Base-by-base conservation (phyloP, 2,797 vertebrate species). In the Morus bassanus region DNA sequence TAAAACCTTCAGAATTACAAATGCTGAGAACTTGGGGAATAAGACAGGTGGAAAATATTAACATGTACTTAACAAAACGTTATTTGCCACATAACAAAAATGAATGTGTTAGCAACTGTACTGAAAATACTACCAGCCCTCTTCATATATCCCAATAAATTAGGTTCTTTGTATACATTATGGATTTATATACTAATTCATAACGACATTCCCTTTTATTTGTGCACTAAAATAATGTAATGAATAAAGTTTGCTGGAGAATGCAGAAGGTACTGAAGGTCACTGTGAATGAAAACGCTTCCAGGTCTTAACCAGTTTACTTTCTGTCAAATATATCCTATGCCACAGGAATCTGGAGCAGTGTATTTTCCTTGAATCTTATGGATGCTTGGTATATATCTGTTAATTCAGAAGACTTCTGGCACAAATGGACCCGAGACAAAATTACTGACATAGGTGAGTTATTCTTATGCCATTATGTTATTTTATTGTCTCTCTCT, bases 291-390 rank as follows among this genome's bases (percentile, higher is more conserved):
- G 35, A 53, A 75, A 89, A 88, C n/a, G 5, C 28, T 74, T 61
- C 33, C 41, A 85, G 43, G 8, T 73, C 50, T 85, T 88, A 35
- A 77, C 15, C 3, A 9, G 21, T 84, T 88, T 75, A 46, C 30
- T 78, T 91, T 88, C 65, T 92, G 10, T 54, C 35, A 63, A 68
- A 88, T 81, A 50, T 30, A 28, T 84, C 31, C 8, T 51, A 18
- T 22, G 22, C 46, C 67, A 60, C 91, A 98, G 98, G 98, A 33
- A 89, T 98, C 60, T 98, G 98, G 98, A 98, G 98, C 91, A 98
- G 98, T 65, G 98, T 98, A 19, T 98, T 98, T 94, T 98, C 98
- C 60, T 69, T 98, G 93, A 98, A 98, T 89, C 96, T 98, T 76
- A 98, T 98, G 60, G 98, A 98, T 67, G 98, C 94, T 86, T 98